Evolutionary conservation across 2,113 vertebrate species (phyloP).

Genomic region (Capreolus pygargus): DNA sequence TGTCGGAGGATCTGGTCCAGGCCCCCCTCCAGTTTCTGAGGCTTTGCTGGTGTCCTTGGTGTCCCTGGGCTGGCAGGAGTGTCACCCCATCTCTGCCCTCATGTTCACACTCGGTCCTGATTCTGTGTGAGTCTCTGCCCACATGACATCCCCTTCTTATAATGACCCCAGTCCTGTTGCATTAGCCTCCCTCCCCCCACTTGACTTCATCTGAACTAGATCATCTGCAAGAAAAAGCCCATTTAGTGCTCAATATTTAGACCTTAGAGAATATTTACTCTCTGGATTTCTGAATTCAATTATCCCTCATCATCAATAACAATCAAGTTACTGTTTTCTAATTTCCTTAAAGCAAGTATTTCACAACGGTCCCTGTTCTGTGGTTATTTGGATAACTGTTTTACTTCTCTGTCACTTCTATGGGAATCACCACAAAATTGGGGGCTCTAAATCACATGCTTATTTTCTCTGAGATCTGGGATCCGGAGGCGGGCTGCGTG

Average conservation of each 20-base stretch:
- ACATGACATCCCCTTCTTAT: accelerated
- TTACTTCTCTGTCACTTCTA: neutral
- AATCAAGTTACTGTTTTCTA: neutral
- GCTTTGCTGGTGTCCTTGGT: neutral
- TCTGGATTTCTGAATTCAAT: neutral
- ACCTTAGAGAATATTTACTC: neutral
- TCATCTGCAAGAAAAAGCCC: neutral
- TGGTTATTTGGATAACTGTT: neutral
- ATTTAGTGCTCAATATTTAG: neutral
- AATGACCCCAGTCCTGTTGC: neutral
- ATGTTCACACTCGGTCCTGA: accelerated
- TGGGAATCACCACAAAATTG: neutral
- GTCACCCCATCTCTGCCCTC: too few species aligned
- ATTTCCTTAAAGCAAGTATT: neutral
- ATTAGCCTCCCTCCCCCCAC: accelerated
- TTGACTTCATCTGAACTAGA: too few species aligned
- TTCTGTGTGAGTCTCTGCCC: neutral
- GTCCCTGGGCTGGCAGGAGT: accelerated
- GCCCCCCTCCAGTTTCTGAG: too few species aligned
- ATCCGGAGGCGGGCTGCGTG: accelerated
- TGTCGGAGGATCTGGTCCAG: neutral
- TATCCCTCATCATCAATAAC: neutral
- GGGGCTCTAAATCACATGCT: accelerated
- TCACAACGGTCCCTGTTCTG: neutral
- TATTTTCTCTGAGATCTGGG: neutral